These are phyloP conservation scores for Tetramorium parvispinum DNA, from an alignment of 1,140 invertebrate species.

Conservation along the genomic window DNA sequence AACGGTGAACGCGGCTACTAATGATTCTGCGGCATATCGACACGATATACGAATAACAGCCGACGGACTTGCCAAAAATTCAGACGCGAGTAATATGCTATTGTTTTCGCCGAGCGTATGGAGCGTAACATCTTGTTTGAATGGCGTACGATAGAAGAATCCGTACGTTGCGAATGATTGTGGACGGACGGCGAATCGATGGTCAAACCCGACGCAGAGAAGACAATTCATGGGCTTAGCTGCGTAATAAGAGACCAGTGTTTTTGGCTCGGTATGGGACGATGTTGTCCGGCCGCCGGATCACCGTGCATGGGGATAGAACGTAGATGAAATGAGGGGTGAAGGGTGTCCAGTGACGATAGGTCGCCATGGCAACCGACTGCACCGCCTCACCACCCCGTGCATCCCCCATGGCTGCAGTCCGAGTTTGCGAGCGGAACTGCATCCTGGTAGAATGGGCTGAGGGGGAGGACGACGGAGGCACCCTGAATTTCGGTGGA, in stretches of 20 bases:
- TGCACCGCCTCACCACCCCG: constrained; percentile 82
- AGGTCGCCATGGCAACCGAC: constrained; percentile 85
- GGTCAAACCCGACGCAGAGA: constrained; percentile 70
- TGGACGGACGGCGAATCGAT: constrained; percentile 55
- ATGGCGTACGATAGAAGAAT: constrained; percentile 27
- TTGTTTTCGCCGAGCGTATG: constrained; percentile 24
- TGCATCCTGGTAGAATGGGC: constrained; percentile 75
- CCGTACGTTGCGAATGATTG: constrained; percentile 37
- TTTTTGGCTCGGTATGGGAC: constrained; percentile 84
- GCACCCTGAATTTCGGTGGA: constrained; percentile 77
- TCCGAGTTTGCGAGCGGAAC: constrained; percentile 82
- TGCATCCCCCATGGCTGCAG: constrained; percentile 82
- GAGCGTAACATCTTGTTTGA: constrained; percentile 59
- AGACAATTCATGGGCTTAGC: constrained; percentile 84
- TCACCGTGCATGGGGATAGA: constrained; percentile 78
- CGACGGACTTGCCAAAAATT: constrained; percentile 27
- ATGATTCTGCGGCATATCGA: constrained; percentile 44
- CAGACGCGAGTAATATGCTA: constrained; percentile 25
- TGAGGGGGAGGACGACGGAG: constrained; percentile 59
- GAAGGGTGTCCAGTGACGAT: constrained; percentile 85
- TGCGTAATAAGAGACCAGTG: constrained; percentile 85
- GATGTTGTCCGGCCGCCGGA: constrained; percentile 81
- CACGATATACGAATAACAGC: constrained; percentile 17
- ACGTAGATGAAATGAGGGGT: constrained; percentile 75
- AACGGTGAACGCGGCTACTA: constrained; percentile 30